phyloP scores from a whole-genome alignment of 2,797 vertebrate genomes.

The Tarsius wallacei region DNA sequence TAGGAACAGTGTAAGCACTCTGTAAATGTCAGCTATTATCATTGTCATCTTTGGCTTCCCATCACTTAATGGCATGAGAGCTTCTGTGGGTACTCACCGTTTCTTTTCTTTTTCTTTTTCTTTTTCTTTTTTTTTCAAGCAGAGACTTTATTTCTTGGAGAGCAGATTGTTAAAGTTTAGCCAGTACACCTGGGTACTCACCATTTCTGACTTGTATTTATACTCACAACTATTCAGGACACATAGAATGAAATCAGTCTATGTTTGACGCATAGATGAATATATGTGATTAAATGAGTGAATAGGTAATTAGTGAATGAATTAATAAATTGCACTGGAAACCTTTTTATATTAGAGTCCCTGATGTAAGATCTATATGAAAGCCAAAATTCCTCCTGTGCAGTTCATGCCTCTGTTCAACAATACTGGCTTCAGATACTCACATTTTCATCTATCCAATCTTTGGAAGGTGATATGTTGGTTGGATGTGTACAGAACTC shows the following conservation, averaged over 20 bases:
- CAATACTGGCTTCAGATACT: background rate
- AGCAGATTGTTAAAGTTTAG: too few species aligned
- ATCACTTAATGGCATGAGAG: background rate
- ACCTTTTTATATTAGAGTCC: conserved; percentile 2
- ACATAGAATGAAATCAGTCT: background rate
- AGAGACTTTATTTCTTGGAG: too few species aligned
- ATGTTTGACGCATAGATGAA: conserved; percentile 18
- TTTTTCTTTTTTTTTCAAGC: too few species aligned
- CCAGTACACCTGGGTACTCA: background rate
- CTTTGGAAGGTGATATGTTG: background rate
- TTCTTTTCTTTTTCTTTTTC: background rate
- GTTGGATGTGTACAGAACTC: background rate
- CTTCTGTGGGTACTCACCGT: background rate
- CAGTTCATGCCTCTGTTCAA: background rate
- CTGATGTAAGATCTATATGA: background rate
- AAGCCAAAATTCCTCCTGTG: background rate
- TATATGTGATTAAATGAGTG: background rate
- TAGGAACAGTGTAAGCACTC: conserved; percentile 3
- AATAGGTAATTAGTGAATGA: conserved; percentile 25
- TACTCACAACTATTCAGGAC: background rate
- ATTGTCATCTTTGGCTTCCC: conserved; percentile 40
- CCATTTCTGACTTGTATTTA: conserved; percentile 34
- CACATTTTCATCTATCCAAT: background rate
- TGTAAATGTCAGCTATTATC: conserved; percentile 7
- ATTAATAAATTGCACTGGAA: background rate